Conservation (phyloP, 2,888 invertebrate genomes). For the Thera obeliscata region DNA sequence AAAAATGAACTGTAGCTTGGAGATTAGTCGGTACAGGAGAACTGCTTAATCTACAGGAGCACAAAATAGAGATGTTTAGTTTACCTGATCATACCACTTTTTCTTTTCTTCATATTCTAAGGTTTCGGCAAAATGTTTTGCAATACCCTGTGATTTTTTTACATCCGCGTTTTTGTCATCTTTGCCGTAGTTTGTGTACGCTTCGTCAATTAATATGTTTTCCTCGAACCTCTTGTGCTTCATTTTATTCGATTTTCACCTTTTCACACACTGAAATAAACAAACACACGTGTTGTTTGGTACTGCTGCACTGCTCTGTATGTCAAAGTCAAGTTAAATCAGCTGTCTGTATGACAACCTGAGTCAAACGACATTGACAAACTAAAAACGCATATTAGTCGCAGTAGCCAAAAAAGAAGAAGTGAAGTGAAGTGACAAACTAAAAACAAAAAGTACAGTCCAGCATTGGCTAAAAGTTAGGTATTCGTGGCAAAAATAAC, state of each 20-base stretch:
- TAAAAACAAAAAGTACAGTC: too few species aligned
- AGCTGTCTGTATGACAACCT: too few species aligned
- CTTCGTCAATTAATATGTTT: conserved; percentile 78
- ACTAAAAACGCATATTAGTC: too few species aligned
- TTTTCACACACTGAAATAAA: conserved; percentile 20
- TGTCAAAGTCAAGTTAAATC: too few species aligned
- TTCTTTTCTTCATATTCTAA: conserved; percentile 80
- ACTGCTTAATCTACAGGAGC: not conserved
- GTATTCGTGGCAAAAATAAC: not conserved
- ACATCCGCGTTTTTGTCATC: conserved; percentile 75
- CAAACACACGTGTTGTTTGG: conserved; percentile 16
- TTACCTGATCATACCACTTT: conserved; percentile 88
- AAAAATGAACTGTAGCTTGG: not conserved
- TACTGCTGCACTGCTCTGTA: too few species aligned
- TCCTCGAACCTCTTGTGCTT: conserved; percentile 82
- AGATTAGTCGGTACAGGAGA: not conserved
- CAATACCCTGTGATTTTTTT: conserved; percentile 75
- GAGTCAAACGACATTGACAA: too few species aligned
- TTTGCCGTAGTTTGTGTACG: conserved; percentile 75
- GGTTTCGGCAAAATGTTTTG: conserved; percentile 77
- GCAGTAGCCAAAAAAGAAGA: too few species aligned
- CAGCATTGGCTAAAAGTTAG: not conserved
- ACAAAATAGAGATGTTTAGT: not conserved
- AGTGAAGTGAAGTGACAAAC: too few species aligned
- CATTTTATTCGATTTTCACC: conserved; percentile 57